phyloP scores from a whole-genome alignment of 2,113 vertebrate genomes.

The Danio rerio region DNA sequence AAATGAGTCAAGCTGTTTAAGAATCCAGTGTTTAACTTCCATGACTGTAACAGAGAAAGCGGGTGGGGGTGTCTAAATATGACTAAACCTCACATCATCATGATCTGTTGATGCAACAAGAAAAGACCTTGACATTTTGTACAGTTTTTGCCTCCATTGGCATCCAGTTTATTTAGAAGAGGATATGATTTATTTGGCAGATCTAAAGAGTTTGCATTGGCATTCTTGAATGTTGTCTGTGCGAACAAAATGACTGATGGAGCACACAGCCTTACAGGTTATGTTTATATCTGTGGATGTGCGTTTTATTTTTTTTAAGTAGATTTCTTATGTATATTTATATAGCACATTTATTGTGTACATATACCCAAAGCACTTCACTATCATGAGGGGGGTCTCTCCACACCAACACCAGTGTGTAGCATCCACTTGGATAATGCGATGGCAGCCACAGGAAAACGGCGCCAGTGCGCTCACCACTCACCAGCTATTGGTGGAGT shows the following conservation, averaged over 20 bases:
- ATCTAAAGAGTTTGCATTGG: not conserved
- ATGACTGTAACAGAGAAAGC: not conserved
- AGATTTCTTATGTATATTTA: too few relatives aligned
- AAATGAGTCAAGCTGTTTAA: not conserved
- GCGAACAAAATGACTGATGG: not conserved
- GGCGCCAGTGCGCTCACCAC: too few relatives aligned
- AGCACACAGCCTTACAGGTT: not conserved
- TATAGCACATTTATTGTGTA: too few relatives aligned
- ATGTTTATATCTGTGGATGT: not conserved
- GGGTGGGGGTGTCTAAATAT: not conserved
- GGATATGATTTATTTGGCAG: not conserved
- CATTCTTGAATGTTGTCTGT: not conserved
- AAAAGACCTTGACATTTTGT: not conserved
- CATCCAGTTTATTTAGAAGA: not conserved
- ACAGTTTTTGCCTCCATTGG: not conserved
- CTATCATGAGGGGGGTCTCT: too few relatives aligned
- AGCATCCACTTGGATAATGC: too few relatives aligned
- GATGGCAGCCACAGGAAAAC: too few relatives aligned
- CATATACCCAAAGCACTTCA: too few relatives aligned
- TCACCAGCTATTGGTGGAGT: too few relatives aligned
- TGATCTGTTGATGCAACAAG: not conserved
- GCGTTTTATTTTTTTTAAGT: too few relatives aligned
- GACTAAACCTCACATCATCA: conserved; percentile 12
- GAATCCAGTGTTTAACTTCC: not conserved
- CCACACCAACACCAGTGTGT: too few relatives aligned